A percentile compares a stretch with the other conserved stretches of the same genome.
Conservation (phyloP, 2,113 vertebrate genomes). For the Seriola quinqueradiata region DNA sequence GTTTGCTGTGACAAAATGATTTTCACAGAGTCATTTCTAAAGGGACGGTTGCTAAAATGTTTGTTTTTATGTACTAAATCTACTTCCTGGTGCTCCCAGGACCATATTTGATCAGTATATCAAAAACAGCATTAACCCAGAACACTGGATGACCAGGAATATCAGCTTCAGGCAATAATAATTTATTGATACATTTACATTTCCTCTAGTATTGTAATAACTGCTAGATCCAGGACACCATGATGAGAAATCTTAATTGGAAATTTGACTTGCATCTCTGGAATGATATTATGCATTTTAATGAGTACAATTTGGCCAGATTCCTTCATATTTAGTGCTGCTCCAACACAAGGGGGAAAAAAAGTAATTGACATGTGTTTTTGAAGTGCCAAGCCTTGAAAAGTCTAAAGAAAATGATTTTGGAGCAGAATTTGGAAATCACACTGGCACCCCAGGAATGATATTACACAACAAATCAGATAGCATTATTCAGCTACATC, state of each 20-base stretch:
- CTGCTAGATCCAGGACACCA: conserved; percentile 6
- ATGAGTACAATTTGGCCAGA: conserved; percentile 27
- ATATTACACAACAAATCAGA: conserved; percentile 48
- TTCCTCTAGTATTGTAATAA: not conserved
- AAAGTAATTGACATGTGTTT: conserved; percentile 6
- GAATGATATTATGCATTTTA: conserved; percentile 42
- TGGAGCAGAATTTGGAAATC: conserved; percentile 24
- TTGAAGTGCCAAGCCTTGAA: conserved; percentile 34
- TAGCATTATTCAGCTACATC: conserved; percentile 16
- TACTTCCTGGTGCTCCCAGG: conserved; percentile 25
- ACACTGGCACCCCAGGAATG: conserved; percentile 26
- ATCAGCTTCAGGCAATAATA: conserved; percentile 12
- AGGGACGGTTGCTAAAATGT: conserved; percentile 21
- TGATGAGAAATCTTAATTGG: conserved; percentile 50
- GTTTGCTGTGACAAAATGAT: conserved; percentile 67
- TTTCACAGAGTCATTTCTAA: conserved; percentile 47
- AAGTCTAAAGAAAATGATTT: conserved; percentile 21
- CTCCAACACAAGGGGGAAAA: not conserved
- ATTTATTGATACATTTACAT: conserved; percentile 23
- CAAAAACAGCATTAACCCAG: conserved; percentile 36
- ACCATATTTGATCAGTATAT: conserved; percentile 45
- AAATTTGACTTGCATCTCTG: conserved; percentile 46
- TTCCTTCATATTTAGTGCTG: conserved; percentile 26
- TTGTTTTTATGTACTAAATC: conserved; percentile 38
- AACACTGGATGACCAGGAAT: not conserved